These are phyloP conservation scores for Metallyticus violacea DNA, from an alignment of 2,888 invertebrate genomes.

Conservation along the genomic window DNA sequence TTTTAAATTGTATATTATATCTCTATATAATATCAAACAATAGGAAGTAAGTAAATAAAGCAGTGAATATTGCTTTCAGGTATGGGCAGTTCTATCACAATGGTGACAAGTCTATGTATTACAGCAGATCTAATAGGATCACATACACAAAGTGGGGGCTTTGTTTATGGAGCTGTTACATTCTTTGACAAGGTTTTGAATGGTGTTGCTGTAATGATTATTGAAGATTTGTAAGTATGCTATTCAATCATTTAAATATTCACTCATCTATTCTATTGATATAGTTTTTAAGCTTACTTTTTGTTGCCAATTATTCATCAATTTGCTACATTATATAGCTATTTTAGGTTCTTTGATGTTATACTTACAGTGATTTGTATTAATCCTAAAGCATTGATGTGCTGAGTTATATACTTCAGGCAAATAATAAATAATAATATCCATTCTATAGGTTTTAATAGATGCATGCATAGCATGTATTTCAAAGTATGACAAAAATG, in stretches of 20 bases:
- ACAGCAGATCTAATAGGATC: slow-evolving; percentile 87
- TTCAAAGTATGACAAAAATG: too few species aligned
- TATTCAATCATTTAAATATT: neutral
- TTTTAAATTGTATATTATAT: neutral
- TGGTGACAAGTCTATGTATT: slow-evolving; percentile 84
- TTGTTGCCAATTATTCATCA: too few species aligned
- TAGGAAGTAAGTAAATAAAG: neutral
- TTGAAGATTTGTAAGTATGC: slow-evolving; percentile 70
- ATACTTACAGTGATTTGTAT: too few species aligned
- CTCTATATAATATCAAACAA: neutral
- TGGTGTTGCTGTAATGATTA: slow-evolving; percentile 79
- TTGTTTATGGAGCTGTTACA: slow-evolving; percentile 90
- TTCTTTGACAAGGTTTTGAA: slow-evolving; percentile 91
- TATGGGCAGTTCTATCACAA: slow-evolving; percentile 78
- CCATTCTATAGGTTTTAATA: too few species aligned
- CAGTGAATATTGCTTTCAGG: slow-evolving; percentile 47
- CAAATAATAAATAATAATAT: too few species aligned
- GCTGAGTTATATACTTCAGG: too few species aligned
- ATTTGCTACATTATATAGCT: too few species aligned
- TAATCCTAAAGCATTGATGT: too few species aligned
- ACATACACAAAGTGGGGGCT: slow-evolving; percentile 82
- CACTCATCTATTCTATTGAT: neutral
- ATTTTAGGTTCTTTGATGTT: too few species aligned
- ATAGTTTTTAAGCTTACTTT: too few species aligned
- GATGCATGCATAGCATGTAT: too few species aligned